phyloP scores from a whole-genome alignment of 2,113 vertebrate genomes.

The Eurypyga helias region DNA sequence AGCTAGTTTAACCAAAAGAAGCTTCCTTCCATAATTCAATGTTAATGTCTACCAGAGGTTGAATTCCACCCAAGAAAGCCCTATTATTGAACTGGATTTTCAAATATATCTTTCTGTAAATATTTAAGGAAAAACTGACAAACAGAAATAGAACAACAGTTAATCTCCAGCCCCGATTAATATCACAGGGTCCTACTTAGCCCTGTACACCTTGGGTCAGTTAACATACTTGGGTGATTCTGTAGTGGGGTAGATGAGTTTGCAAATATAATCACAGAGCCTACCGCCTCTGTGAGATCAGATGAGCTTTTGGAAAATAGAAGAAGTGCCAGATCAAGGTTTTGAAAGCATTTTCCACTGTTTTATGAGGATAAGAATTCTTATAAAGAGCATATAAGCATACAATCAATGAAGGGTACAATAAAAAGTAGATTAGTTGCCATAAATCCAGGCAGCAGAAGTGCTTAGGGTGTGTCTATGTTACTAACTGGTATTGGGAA shows the following conservation, averaged over 20 bases:
- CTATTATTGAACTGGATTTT: not conserved
- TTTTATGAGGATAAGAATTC: not conserved
- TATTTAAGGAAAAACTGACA: not conserved
- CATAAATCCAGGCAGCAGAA: not conserved
- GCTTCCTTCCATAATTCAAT: not conserved
- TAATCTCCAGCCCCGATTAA: not conserved
- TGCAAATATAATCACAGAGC: not conserved
- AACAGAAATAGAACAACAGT: not conserved
- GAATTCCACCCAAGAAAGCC: not conserved
- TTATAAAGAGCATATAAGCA: not conserved
- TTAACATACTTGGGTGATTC: not conserved
- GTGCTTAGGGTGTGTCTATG: fast-evolving
- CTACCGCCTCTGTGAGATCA: not conserved
- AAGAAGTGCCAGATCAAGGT: not conserved
- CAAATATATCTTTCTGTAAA: not conserved
- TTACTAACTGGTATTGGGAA: not conserved
- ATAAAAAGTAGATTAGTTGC: not conserved
- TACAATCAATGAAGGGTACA: not conserved
- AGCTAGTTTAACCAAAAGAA: not conserved
- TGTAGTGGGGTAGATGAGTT: not conserved
- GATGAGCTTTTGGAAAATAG: not conserved
- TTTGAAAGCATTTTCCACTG: not conserved
- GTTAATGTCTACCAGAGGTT: not conserved
- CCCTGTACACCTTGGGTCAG: not conserved
- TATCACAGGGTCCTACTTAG: not conserved